Conservation (phyloP, 2,888 invertebrate genomes). For the Acronicta leporina region DNA sequence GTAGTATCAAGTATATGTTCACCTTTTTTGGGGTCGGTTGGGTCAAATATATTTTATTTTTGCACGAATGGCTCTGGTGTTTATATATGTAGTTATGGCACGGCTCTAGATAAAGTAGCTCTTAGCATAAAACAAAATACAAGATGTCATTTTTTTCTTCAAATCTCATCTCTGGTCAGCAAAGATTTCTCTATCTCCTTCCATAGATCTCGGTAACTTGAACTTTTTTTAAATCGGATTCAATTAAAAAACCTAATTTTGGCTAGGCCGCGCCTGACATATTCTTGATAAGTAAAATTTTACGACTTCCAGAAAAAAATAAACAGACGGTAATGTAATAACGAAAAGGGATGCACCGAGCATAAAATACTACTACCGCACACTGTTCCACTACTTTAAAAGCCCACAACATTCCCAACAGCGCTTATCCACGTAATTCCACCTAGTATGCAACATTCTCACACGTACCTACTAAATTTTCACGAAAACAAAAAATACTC, state of each 20-base stretch:
- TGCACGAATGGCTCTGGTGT: not conserved
- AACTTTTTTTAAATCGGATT: too few species aligned
- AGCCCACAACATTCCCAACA: conserved; percentile 25
- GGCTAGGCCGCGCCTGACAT: too few species aligned
- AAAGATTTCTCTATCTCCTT: too few species aligned
- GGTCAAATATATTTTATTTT: not conserved
- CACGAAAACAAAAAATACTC: conserved; percentile 53
- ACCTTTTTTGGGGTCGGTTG: conserved; percentile 23
- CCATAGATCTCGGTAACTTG: too few species aligned
- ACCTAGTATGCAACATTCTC: conserved; percentile 40
- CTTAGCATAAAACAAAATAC: too few species aligned
- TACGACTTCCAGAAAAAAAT: not conserved
- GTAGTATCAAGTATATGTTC: conserved; percentile 35
- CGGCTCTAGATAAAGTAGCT: too few species aligned
- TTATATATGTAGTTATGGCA: too few species aligned
- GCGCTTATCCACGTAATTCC: conserved; percentile 30
- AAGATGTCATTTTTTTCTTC: too few species aligned
- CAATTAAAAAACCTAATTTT: too few species aligned
- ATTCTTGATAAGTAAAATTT: not conserved
- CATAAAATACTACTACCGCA: conserved; percentile 29
- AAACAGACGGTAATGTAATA: conserved; percentile 9
- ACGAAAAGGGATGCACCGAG: conserved; percentile 7
- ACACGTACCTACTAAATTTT: conserved; percentile 56
- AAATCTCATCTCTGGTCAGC: too few species aligned
- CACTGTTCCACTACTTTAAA: conserved; percentile 30